Evolutionary conservation across 1,140 invertebrate genomes (phyloP).

Genomic region (Drosophila neocordata): DNA sequence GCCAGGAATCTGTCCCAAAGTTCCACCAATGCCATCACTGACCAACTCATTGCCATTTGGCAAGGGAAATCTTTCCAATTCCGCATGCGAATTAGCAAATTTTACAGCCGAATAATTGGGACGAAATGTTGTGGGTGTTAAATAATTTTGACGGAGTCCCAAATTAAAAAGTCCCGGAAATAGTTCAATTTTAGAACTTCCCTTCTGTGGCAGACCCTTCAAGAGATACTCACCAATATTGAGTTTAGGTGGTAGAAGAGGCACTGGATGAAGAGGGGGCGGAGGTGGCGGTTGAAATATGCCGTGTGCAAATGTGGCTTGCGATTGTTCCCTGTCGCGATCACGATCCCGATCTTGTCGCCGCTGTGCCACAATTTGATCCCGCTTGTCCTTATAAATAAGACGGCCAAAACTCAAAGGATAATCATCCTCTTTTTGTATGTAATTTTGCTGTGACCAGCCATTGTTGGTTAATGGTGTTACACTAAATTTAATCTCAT

Average conservation of each 20-base stretch:
- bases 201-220: slow-evolving; percentile 26
- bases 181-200: slow-evolving; percentile 54
- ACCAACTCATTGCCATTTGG: slow-evolving; percentile 30
- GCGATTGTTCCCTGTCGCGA: slow-evolving; percentile 32
- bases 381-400: slow-evolving; percentile 32
- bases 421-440: slow-evolving; percentile 78
- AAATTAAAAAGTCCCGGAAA: slow-evolving; percentile 62
- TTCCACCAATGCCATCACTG: not conserved
- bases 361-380: slow-evolving; percentile 52
- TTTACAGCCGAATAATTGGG: slow-evolving; percentile 62
- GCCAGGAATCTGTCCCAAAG: not conserved
- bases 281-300: slow-evolving; percentile 61
- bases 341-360: slow-evolving; percentile 52
- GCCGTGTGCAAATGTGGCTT: slow-evolving; percentile 69
- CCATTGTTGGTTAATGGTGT: slow-evolving; percentile 76
- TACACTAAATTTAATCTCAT: slow-evolving; percentile 87
- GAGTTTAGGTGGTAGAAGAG: slow-evolving; percentile 35
- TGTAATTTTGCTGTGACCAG: slow-evolving; percentile 64
- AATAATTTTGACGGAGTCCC: slow-evolving; percentile 48
- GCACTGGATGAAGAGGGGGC: not conserved
- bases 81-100: slow-evolving; percentile 36
- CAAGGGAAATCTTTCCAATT: slow-evolving; percentile 41
- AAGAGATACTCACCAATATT: slow-evolving; percentile 78
- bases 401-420: slow-evolving; percentile 68
- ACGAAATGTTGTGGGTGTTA: slow-evolving; percentile 70